These are phyloP conservation scores for Oryzias sinensis DNA, from an alignment of 2,797 vertebrate genomes.

Conservation along the genomic window DNA sequence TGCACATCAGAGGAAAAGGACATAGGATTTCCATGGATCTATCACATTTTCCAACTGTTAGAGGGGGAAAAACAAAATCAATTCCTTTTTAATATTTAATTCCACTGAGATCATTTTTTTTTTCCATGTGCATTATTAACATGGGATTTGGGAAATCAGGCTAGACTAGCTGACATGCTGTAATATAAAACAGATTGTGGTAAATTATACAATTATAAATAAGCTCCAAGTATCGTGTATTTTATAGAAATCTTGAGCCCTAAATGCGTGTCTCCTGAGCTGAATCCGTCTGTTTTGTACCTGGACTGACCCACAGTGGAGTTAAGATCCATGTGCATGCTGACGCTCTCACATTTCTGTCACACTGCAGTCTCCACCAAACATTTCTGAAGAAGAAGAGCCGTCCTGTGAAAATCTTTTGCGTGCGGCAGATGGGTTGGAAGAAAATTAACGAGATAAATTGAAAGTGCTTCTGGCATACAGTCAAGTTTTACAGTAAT, in stretches of 20 bases:
- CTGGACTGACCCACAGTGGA: not conserved
- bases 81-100: constrained; percentile 9
- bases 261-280: too few relatives aligned
- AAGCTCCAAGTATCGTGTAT: too few relatives aligned
- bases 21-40: not conserved
- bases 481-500: constrained; percentile 12
- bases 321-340: constrained; percentile 14
- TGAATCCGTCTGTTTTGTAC: constrained; percentile 17
- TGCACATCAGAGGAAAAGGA: too few relatives aligned
- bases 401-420: constrained; percentile 25
- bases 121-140: too few relatives aligned
- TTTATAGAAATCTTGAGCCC: too few relatives aligned
- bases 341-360: constrained; percentile 38
- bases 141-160: too few relatives aligned
- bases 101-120: too few relatives aligned
- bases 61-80: constrained; percentile 3
- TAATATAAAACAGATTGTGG: too few relatives aligned
- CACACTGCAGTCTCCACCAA: constrained; percentile 24
- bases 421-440: constrained; percentile 45
- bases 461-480: constrained; percentile 16
- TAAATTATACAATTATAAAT: too few relatives aligned
- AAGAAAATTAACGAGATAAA: constrained; percentile 17
- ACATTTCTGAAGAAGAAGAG: constrained; percentile 29
- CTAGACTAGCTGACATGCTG: too few relatives aligned
- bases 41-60: constrained; percentile 11